These are phyloP conservation scores for Ectropis crepuscularia DNA, from an alignment of 2,888 invertebrate genomes.

Conservation along the genomic window DNA sequence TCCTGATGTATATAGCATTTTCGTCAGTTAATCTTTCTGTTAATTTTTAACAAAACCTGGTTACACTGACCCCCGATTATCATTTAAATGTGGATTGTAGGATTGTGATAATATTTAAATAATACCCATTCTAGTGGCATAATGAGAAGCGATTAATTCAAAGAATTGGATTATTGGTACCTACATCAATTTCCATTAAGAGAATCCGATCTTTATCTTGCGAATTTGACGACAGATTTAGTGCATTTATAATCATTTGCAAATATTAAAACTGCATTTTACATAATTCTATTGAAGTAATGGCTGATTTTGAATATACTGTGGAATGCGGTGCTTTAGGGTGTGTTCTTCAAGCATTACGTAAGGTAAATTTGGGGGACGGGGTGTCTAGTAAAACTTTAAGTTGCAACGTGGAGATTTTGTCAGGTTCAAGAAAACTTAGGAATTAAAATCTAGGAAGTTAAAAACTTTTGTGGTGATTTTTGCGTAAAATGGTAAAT, in stretches of 20 bases:
- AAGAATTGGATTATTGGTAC: constrained; percentile 12
- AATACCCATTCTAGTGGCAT: constrained; percentile 10
- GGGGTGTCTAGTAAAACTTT: too few relatives aligned
- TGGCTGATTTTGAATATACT: too few relatives aligned
- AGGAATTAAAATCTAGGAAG: too few relatives aligned
- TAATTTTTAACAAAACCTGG: constrained; percentile 5
- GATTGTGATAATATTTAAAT: constrained; percentile 7
- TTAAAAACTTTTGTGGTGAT: too few relatives aligned
- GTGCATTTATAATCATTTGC: not conserved
- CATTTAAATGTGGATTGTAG: constrained; percentile 10
- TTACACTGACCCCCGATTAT: not conserved
- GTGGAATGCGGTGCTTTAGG: too few relatives aligned
- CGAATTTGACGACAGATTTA: constrained; percentile 4
- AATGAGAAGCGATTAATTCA: constrained; percentile 12
- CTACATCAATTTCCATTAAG: constrained; percentile 10
- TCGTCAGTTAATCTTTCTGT: not conserved
- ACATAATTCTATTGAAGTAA: not conserved
- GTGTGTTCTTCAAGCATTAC: too few relatives aligned
- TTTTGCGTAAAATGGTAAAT: too few relatives aligned
- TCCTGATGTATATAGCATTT: too few relatives aligned
- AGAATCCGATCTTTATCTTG: constrained; percentile 1
- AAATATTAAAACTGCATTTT: not conserved
- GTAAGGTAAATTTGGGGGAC: too few relatives aligned
- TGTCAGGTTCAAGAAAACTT: too few relatives aligned
- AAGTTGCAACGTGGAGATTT: too few relatives aligned